Percentiles rank a stretch among this genome's conserved stretches.
Conservation (phyloP, 2,113 vertebrate genomes). For the Collichthys lucidus region DNA sequence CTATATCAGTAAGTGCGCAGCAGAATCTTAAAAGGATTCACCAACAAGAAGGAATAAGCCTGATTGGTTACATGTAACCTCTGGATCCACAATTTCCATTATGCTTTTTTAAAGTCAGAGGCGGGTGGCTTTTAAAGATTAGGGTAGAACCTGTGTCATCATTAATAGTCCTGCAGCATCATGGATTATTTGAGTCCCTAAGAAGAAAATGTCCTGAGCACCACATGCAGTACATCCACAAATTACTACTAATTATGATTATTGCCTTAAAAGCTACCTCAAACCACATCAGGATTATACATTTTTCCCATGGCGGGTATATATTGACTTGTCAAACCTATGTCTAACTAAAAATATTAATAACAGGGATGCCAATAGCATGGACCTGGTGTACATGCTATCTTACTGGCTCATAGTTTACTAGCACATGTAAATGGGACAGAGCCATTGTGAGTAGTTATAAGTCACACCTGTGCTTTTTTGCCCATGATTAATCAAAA, state of each 20-base stretch:
- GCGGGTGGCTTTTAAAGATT: neutral
- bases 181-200: constrained; percentile 19
- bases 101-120: constrained; percentile 14
- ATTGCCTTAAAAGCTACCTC: neutral
- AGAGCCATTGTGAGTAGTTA: constrained; percentile 2
- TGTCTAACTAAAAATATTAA: neutral
- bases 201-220: neutral
- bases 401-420: neutral
- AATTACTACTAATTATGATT: constrained; percentile 1
- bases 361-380: neutral
- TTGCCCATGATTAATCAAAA: neutral
- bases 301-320: neutral
- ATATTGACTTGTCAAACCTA: neutral
- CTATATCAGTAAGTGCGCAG: constrained; percentile 23
- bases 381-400: neutral
- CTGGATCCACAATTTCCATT: constrained; percentile 5
- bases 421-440: constrained; percentile 14
- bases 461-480: constrained; percentile 2
- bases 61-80: constrained; percentile 30
- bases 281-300: neutral
- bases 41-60: constrained; percentile 26
- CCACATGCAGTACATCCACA: neutral
- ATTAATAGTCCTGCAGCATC: constrained; percentile 6
- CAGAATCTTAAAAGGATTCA: constrained; percentile 37
- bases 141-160: constrained; percentile 1